Conservation (phyloP, 2,888 invertebrate species). For the Arrhopalites spinosus region DNA sequence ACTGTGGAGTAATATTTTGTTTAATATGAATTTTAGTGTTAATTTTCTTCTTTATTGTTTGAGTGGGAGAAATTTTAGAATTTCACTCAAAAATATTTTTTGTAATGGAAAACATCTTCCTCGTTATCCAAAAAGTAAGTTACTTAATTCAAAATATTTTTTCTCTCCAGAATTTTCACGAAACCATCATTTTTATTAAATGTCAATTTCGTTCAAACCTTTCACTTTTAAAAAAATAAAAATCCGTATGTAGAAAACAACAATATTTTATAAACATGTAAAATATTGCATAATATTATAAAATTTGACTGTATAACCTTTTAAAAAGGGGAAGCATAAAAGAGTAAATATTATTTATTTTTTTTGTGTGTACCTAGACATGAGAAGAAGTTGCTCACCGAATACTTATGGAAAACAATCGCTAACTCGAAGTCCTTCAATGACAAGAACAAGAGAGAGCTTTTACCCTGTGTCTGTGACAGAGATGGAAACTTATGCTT, state of each 20-base stretch:
- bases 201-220: too few species aligned
- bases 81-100: constrained; percentile 60
- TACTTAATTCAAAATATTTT: too few species aligned
- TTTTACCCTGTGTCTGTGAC: constrained; percentile 31
- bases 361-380: too few species aligned
- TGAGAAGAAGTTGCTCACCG: constrained; percentile 1
- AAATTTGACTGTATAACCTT: too few species aligned
- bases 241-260: too few species aligned
- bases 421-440: constrained; percentile 7
- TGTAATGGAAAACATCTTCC: background rate
- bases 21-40: constrained; percentile 81
- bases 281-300: too few species aligned
- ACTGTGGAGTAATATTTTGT: constrained; percentile 65
- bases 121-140: constrained; percentile 17
- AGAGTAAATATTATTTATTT: too few species aligned
- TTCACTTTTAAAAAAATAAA: too few species aligned
- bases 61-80: constrained; percentile 78
- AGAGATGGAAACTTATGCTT: constrained; percentile 34
- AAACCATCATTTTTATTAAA: too few species aligned
- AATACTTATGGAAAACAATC: background rate
- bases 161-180: too few species aligned
- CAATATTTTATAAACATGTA: too few species aligned
- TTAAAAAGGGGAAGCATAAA: too few species aligned
- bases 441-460: constrained; percentile 16
- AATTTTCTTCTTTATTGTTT: constrained; percentile 82